Conservation (phyloP, 2,888 invertebrate genomes). For the Lingula anatina region DNA sequence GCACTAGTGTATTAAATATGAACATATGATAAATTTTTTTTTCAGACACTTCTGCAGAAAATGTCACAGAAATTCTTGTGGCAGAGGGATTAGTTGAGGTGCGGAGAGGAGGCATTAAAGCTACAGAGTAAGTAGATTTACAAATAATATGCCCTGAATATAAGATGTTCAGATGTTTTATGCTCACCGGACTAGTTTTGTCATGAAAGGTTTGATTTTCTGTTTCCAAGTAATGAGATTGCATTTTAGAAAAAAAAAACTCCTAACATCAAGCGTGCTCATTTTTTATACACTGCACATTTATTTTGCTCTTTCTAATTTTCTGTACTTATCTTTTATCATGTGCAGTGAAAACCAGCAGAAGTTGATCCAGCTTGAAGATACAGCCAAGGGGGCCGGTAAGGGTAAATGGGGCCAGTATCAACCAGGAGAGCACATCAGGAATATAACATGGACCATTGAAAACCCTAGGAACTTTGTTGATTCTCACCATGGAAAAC, state of each 20-base stretch:
- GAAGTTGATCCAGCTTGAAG: slow-evolving; percentile 76
- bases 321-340: too few species aligned
- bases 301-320: too few species aligned
- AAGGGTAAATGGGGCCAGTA: slow-evolving; percentile 64
- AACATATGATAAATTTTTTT: neutral
- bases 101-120: slow-evolving; percentile 46
- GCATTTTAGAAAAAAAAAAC: too few species aligned
- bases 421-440: slow-evolving; percentile 60
- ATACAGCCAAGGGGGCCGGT: slow-evolving; percentile 78
- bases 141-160: too few species aligned
- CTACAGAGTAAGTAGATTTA: slow-evolving; percentile 56
- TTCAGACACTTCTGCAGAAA: slow-evolving; percentile 69
- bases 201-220: too few species aligned
- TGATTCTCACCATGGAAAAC: slow-evolving; percentile 79
- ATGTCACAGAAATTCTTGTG: slow-evolving; percentile 81
- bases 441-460: slow-evolving; percentile 82
- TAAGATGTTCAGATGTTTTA: too few species aligned
- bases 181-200: too few species aligned
- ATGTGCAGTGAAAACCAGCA: slow-evolving; percentile 54
- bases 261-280: too few species aligned
- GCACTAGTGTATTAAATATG: too few species aligned
- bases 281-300: too few species aligned
- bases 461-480: slow-evolving; percentile 80
- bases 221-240: too few species aligned
- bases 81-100: slow-evolving; percentile 86